Base-by-base conservation (phyloP, 2,888 invertebrate genomes). In the Lepidochitona cinerea region DNA sequence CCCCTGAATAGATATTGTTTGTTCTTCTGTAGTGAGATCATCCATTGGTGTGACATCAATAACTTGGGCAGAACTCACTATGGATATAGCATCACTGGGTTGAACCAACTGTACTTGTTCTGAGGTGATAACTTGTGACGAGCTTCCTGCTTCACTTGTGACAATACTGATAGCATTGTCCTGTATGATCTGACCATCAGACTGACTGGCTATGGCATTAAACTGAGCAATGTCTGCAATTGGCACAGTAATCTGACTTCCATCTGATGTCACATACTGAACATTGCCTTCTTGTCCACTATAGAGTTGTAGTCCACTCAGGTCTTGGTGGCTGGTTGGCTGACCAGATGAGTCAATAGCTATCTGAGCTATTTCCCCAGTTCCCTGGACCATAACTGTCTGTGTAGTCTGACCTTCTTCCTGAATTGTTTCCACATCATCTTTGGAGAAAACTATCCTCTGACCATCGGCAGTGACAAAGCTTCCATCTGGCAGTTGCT, bases 401-500 rank as follows among this genome's bases (percentile, higher is more conserved):
- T 59, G 29, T 59, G 59, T 2, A 23, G 59, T 32, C 4, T 59
- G 29, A 4, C 59, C 59, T 26, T 59, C 59, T 4, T 32, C 59
- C 59, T 59, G 59, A 29, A 59, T 59, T 2, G 59, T 59, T 14
- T 32, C 59, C 14, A 59, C 59, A 32, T 59, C 66, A 66, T 66
- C 66, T 29, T 66, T 66, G 26, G 66, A 66, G 66, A 66, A 37
- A 18, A 66, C 66, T 36, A 66, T 66, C 18, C 36, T 14, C 66
- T 66, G 66, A 14, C 66, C 66, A 66, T 66, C 66, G 18, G 66
- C 36, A 1, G 66, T 66, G 18, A 66, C 37, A 35, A 66, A 37
- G n/a, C 66, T 66, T 12, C 66, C 66, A 66, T 66, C 66, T 66
- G 66, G 37, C 1, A 66, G 37, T 36, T 66, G 66, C 37, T 66